These are phyloP conservation scores for Vulpes vulpes DNA, from an alignment of 2,113 vertebrate species.

Conservation along the genomic window DNA sequence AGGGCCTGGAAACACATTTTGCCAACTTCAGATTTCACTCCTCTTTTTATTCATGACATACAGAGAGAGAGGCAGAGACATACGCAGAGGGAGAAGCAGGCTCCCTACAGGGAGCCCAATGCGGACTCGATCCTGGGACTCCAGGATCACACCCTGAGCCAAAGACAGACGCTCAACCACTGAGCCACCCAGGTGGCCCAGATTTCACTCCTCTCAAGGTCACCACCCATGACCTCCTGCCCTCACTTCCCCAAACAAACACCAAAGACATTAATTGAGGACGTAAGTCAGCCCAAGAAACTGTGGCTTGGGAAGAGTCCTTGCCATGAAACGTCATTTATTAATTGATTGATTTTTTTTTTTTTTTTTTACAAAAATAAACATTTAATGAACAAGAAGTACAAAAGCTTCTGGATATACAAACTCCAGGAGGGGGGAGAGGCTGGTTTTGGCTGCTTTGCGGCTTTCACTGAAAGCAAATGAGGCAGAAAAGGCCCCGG, in stretches of 20 bases:
- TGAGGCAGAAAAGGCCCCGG: constrained; percentile 88
- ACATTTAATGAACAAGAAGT: constrained; percentile 88
- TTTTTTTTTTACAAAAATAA: constrained; percentile 91
- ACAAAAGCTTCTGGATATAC: constrained; percentile 88
- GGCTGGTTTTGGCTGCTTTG: constrained; percentile 87
- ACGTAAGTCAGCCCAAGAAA: not conserved
- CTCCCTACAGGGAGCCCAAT: too few relatives aligned
- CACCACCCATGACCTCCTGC: not conserved
- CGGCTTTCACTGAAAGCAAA: constrained; percentile 96
- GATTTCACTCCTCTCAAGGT: not conserved
- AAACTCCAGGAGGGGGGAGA: constrained; percentile 89
- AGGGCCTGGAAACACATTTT: not conserved
- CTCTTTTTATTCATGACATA: too few relatives aligned
- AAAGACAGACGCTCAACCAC: too few relatives aligned
- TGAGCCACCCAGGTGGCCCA: too few relatives aligned
- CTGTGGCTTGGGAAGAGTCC: not conserved
- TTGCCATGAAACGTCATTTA: constrained; percentile 66
- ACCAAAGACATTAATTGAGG: not conserved
- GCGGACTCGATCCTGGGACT: too few relatives aligned
- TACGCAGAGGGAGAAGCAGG: too few relatives aligned
- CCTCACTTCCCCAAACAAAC: not conserved
- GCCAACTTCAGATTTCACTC: not conserved
- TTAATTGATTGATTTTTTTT: constrained; percentile 73
- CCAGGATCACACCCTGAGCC: too few relatives aligned
- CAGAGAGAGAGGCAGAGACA: too few relatives aligned